Evolutionary conservation across 2,888 invertebrate genomes (phyloP).

Genomic region (Oeneis ivallda): DNA sequence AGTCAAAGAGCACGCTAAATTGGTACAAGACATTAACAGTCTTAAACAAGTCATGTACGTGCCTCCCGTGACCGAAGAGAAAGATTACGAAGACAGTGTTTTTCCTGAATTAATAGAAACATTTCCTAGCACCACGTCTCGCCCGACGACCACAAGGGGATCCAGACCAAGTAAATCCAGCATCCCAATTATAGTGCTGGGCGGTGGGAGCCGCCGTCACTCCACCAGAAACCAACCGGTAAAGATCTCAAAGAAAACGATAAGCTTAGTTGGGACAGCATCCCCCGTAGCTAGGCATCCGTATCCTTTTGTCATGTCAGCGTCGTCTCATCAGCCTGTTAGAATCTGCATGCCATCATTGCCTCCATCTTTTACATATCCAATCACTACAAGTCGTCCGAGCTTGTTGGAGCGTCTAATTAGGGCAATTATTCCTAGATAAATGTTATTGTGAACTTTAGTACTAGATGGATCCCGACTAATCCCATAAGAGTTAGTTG

Average conservation of each 20-base stretch:
- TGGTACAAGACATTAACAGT: slow-evolving; percentile 74
- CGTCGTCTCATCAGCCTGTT: slow-evolving; percentile 54
- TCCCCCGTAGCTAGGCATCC: slow-evolving; percentile 66
- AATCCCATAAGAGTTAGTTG: slow-evolving; percentile 11
- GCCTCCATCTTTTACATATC: slow-evolving; percentile 42
- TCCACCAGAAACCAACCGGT: slow-evolving; percentile 57
- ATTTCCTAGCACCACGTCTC: slow-evolving; percentile 50
- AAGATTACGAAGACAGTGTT: slow-evolving; percentile 71
- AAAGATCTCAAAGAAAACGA: slow-evolving; percentile 53
- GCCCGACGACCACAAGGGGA: slow-evolving; percentile 41
- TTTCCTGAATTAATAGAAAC: slow-evolving; percentile 71
- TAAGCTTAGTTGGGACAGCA: slow-evolving; percentile 67
- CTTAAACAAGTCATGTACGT: slow-evolving; percentile 64
- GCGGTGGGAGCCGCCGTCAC: slow-evolving; percentile 63
- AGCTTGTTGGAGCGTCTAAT: slow-evolving; percentile 64
- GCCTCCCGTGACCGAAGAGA: slow-evolving; percentile 60
- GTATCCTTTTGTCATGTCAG: slow-evolving; percentile 66
- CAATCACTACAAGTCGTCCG: slow-evolving; percentile 53
- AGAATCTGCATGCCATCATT: slow-evolving; percentile 62
- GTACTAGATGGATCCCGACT: slow-evolving; percentile 7
- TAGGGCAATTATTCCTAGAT: slow-evolving; percentile 61
- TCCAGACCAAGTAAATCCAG: slow-evolving; percentile 44
- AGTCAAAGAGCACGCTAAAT: slow-evolving; percentile 71
- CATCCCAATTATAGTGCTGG: slow-evolving; percentile 63
- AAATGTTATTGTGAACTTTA: slow-evolving; percentile 6